phyloP scores from a whole-genome alignment of 2,888 invertebrate species.

The Aproaerema taeniolella region DNA sequence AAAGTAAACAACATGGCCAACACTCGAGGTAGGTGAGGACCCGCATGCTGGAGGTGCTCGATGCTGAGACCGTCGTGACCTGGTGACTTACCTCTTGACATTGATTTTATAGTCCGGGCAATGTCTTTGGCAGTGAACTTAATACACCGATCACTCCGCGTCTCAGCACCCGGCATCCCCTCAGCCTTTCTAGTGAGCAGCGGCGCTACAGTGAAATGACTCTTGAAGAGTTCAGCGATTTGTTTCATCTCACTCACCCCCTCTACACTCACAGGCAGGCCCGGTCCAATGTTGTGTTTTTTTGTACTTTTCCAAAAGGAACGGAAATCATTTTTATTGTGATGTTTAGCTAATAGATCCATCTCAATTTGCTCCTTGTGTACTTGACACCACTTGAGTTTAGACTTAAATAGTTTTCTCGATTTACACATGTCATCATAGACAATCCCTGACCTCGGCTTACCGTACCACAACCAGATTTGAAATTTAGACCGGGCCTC shows the following conservation, averaged over 20 bases:
- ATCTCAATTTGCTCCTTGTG: conserved; percentile 13
- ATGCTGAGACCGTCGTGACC: no score
- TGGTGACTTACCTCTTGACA: neutral
- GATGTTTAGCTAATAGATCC: conserved; percentile 6
- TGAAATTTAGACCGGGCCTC: conserved; percentile 5
- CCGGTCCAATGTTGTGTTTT: neutral
- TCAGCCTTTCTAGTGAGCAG: neutral
- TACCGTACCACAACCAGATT: conserved; percentile 3
- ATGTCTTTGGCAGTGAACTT: neutral
- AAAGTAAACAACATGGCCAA: no score
- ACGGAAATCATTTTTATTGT: conserved; percentile 1
- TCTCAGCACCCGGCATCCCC: neutral
- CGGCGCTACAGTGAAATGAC: conserved; percentile 1
- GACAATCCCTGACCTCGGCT: conserved; percentile 6
- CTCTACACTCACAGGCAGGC: conserved; percentile 11
- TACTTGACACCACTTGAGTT: conserved; percentile 11
- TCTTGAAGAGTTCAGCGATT: conserved; percentile 6
- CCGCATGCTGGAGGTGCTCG: no score
- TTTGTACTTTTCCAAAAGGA: conserved; percentile 12
- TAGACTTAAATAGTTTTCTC: conserved; percentile 12
- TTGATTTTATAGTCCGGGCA: neutral
- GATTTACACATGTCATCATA: conserved; percentile 11
- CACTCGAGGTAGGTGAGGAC: no score
- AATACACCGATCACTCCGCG: neutral
- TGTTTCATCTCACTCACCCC: neutral